Evolutionary conservation across 2,888 invertebrate species (phyloP).

Genomic region (Catocala sponsa): DNA sequence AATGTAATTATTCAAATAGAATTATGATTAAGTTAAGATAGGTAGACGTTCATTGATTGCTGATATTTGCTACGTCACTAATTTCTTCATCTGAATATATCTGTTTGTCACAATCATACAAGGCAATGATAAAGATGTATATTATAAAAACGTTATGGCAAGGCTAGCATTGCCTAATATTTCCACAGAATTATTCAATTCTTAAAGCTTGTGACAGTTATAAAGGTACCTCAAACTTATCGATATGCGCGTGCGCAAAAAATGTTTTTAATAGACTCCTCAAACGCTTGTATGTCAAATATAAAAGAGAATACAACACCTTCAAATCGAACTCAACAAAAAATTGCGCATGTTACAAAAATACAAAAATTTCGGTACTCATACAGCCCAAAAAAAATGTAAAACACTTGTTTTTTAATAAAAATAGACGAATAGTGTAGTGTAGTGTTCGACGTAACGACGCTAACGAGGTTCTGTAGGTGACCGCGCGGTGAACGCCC

Average conservation of each 20-base stretch:
- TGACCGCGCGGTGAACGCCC: slow-evolving; percentile 68
- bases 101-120: too few species aligned
- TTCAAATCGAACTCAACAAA: slow-evolving; percentile 13
- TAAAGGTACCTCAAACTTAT: too few species aligned
- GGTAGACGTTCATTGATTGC: too few species aligned
- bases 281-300: not conserved
- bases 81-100: too few species aligned
- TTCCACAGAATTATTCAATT: too few species aligned
- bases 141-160: too few species aligned
- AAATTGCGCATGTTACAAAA: slow-evolving; percentile 6
- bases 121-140: too few species aligned
- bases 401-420: slow-evolving; percentile 34
- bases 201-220: too few species aligned
- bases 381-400: slow-evolving; percentile 18
- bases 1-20: not conserved
- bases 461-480: slow-evolving; percentile 56
- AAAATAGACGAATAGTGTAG: slow-evolving; percentile 55
- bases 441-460: slow-evolving; percentile 33
- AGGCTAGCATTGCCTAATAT: too few species aligned
- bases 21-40: too few species aligned
- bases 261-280: not conserved
- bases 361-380: not conserved
- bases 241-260: not conserved
- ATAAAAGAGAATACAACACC: not conserved
- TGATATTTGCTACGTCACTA: too few species aligned